Evolutionary conservation across 2,113 vertebrate species (phyloP).

Genomic region (Pelmatolapia mariae): DNA sequence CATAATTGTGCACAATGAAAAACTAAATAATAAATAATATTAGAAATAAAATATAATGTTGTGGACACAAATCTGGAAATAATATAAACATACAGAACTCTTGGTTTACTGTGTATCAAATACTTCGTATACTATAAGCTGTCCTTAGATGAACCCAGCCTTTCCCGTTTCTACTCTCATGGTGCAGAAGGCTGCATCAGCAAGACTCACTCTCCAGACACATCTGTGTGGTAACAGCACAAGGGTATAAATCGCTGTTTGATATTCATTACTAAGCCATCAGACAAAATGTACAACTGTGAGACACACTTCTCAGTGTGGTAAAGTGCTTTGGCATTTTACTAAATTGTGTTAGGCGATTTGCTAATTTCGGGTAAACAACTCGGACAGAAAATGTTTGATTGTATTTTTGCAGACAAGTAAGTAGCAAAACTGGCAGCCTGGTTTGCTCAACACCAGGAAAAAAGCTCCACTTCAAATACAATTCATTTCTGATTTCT

Average conservation of each 20-base stretch:
- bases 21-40: not conserved
- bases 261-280: conserved; percentile 18
- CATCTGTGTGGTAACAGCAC: conserved; percentile 10
- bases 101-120: not conserved
- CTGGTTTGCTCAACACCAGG: not conserved
- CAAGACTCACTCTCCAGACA: conserved; percentile 39
- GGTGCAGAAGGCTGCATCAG: conserved; percentile 61
- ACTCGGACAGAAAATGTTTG: not conserved
- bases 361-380: not conserved
- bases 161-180: not conserved
- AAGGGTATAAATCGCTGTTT: conserved; percentile 4
- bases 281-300: not conserved
- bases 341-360: not conserved
- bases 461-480: not conserved
- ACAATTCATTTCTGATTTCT: not conserved
- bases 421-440: not conserved
- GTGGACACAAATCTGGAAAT: not conserved
- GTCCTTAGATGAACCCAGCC: conserved; percentile 22
- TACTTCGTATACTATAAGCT: not conserved
- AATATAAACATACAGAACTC: not conserved
- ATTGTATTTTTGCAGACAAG: not conserved
- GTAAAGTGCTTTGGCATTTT: not conserved
- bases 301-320: not conserved
- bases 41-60: not conserved
- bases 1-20: not conserved